Percentiles rank a stretch among this genome's conserved stretches.
These are phyloP conservation scores for Cetoscarus ocellatus DNA, from an alignment of 2,797 vertebrate species.

Conservation along the genomic window DNA sequence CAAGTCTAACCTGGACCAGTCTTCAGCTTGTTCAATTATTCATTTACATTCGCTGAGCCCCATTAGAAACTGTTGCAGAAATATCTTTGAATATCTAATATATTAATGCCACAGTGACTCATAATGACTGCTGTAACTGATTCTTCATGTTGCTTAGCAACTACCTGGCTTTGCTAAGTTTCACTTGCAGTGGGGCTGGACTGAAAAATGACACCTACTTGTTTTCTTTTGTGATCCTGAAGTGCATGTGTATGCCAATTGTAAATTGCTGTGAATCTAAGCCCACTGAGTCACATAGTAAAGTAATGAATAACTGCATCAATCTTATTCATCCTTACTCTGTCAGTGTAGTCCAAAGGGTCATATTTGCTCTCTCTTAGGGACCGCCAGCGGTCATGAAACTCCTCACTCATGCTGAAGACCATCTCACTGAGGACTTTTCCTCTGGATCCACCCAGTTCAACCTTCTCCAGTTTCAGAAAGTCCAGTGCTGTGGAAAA, in stretches of 20 bases:
- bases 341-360: constrained; percentile 80
- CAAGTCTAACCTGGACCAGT: too few species aligned
- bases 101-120: constrained; percentile 61
- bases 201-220: constrained; percentile 63
- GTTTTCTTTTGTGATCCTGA: constrained; percentile 52
- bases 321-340: constrained; percentile 59
- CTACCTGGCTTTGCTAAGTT: constrained; percentile 53
- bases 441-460: constrained; percentile 78
- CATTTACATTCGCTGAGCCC: too few species aligned
- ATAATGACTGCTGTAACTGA: constrained; percentile 44
- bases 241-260: constrained; percentile 42
- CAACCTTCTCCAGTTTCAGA: constrained; percentile 86
- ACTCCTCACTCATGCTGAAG: constrained; percentile 81
- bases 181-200: constrained; percentile 64
- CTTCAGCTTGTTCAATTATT: too few species aligned
- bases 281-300: constrained; percentile 16
- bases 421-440: constrained; percentile 83
- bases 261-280: constrained; percentile 35
- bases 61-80: too few species aligned
- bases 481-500: constrained; percentile 84
- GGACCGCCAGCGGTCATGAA: constrained; percentile 82
- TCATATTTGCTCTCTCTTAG: constrained; percentile 86
- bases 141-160: constrained; percentile 66
- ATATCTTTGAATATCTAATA: constrained; percentile 52
- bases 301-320: constrained; percentile 37